Evolutionary conservation across 2,888 invertebrate species (phyloP), one percentile per base, ranked within the genome.

Genomic region (Bellardia pandia): DNA sequence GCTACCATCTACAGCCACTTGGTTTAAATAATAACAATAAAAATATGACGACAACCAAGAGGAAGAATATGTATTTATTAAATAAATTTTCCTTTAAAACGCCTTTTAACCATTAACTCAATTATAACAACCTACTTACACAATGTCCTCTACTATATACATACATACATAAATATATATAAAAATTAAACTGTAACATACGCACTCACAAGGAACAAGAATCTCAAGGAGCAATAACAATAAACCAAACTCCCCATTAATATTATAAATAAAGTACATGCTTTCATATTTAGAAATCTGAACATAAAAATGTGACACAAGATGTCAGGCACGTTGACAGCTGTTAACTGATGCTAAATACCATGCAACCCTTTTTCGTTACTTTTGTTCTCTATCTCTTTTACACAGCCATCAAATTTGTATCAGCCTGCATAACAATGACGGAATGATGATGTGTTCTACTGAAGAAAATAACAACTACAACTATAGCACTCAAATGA

Each of bases 21-120:
- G 79, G n/a, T 64, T 33, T 51, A 42, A 48, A 51, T 58, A 74
- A 64, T 74, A 68, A 78, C 60, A 82, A 82, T 62, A 42, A 69
- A 51, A 62, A 68, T n/a, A n/a, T 51, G 13, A 53, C 64, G 42
- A 51, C 2, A 14, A 62, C 14, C 13, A 33, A 37, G 11, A 64
- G 60, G 11, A 64, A 48, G 60, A 56, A 80, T 79, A 85, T 78
- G 64, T 85, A 87, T 87, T 87, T 87, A 87, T 82, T 87, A 82
- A 87, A 87, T 82, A 87, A 85, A 82, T 45, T 87, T 85, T 85
- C 56, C 75, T 87, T 85, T 87, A 87, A 87, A 87, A 85, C 87
- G 87, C 87, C 87, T 87, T 87, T 87, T 87, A 87, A 87, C 87
- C 87, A 87, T 87, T 87, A 87, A 87, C 78, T 87, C 85, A 87